Base-by-base conservation (phyloP, 2,888 invertebrate species). In the Platynereis dumerilii region DNA sequence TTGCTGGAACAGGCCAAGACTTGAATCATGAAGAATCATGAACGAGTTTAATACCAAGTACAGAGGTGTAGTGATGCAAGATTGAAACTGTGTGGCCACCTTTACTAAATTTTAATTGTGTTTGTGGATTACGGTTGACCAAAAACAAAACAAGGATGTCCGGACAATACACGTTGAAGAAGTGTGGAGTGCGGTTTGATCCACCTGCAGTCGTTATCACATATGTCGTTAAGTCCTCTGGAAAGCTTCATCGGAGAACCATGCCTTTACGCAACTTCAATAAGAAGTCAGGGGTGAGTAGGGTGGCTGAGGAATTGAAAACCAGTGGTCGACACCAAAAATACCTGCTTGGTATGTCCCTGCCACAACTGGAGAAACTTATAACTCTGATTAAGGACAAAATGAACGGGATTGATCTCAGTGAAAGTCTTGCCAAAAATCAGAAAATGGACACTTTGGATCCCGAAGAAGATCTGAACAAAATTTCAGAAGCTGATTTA, bases 401-500 rank as follows among this genome's bases (percentile, higher is more conserved):
- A 61, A 74, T 85, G 67, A 82, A 78, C 63, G 86, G 86, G 7
- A 72, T 80, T 61, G 76, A 76, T 24, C 56, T 84, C 45, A 82
- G 82, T 24, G 84, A 83, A 29, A 84, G 85, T 53, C 69, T 86
- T n/a, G 75, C 75, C 12, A 74, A 77, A 52, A 82, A 80, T 66
- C 66, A 69, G 54, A 76, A 76, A 34, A 80, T 85, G 69, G 85
- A 83, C 70, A 74, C 70, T 12, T 73, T 86, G 20, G 82, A 85
- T 73, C 83, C 85, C 0, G 80, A 87, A 2, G 85, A 86, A 73
- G 86, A 87, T 70, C 71, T 87, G 39, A 87, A 87, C 71, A 83
- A 83, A 73, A 74, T 86, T 2, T 81, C 83, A 62, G 82, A 82
- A 34, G 82, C 81, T 27, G 80, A 80, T 54, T 73, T 86, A 39